Conservation (phyloP, 2,113 vertebrate species). For the Brienomyrus longianalis region DNA sequence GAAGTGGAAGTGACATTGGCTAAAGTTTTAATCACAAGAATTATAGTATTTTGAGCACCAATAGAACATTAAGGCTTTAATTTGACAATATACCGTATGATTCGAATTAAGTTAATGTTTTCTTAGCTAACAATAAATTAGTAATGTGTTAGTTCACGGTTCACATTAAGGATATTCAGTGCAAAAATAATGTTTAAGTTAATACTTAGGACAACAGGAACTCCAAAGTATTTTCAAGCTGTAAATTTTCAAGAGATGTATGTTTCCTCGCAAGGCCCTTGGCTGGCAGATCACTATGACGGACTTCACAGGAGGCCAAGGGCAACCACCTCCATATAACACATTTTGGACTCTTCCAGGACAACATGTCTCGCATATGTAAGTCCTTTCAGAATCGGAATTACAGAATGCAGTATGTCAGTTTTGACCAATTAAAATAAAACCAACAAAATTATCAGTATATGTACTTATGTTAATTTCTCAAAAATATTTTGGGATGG, state of each 20-base stretch:
- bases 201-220: neutral
- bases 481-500: neutral
- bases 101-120: neutral
- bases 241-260: neutral
- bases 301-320: conserved; percentile 52
- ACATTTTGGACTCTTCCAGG: conserved; percentile 51
- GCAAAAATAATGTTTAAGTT: neutral
- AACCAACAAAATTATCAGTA: neutral
- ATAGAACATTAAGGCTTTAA: neutral
- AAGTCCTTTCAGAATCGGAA: conserved; percentile 16
- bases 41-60: neutral
- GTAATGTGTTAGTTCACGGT: neutral
- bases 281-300: conserved; percentile 35
- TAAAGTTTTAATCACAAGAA: neutral
- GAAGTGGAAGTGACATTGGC: neutral
- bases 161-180: neutral
- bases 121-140: neutral
- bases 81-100: neutral
- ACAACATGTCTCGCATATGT: conserved; percentile 44
- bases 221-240: neutral
- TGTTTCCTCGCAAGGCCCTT: conserved; percentile 25
- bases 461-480: neutral
- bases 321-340: conserved; percentile 36
- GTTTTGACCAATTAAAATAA: neutral
- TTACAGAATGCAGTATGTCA: neutral